Conservation (phyloP, 1,140 invertebrate species). For the Drosophila teissieri region DNA sequence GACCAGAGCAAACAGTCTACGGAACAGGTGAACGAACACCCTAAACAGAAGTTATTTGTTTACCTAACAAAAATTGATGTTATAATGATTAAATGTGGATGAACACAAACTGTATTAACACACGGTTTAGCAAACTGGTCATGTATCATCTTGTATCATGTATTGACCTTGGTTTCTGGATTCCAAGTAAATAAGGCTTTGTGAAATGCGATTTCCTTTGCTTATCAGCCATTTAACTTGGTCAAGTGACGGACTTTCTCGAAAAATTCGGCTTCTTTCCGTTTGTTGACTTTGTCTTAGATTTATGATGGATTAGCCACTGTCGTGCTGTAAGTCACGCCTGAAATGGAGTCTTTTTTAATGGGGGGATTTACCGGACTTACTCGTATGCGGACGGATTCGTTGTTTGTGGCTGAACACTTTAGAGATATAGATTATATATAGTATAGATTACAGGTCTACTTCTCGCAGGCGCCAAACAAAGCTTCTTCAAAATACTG, state of each 20-base stretch:
- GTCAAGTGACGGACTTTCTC: conserved; percentile 30
- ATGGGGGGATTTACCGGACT: conserved; percentile 14
- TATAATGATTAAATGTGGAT: no score
- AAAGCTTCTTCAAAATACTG: conserved; percentile 12
- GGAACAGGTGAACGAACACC: conserved; percentile 6
- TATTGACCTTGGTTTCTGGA: conserved; percentile 9
- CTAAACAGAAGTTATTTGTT: conserved; percentile 8
- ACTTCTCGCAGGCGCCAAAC: conserved; percentile 13
- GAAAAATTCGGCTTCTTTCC: conserved; percentile 14
- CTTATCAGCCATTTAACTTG: conserved; percentile 75
- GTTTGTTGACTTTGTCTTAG: conserved; percentile 42
- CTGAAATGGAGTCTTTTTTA: conserved; percentile 25
- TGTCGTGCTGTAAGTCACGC: conserved; percentile 70
- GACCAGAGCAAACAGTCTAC: conserved; percentile 37
- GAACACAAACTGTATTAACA: no score
- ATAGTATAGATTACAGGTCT: conserved; percentile 61
- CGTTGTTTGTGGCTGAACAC: conserved; percentile 36
- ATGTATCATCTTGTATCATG: no score
- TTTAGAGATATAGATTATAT: conserved; percentile 58
- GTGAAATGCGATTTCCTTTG: conserved; percentile 30
- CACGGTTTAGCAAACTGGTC: no score
- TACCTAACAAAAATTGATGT: no score
- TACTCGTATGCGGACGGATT: not conserved
- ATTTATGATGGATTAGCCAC: conserved; percentile 55
- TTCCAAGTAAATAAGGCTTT: conserved; percentile 10